A percentile compares a stretch with the other conserved stretches of the same genome.
These are phyloP conservation scores for Lepidochitona cinerea DNA, from an alignment of 2,888 invertebrate genomes.

Conservation along the genomic window DNA sequence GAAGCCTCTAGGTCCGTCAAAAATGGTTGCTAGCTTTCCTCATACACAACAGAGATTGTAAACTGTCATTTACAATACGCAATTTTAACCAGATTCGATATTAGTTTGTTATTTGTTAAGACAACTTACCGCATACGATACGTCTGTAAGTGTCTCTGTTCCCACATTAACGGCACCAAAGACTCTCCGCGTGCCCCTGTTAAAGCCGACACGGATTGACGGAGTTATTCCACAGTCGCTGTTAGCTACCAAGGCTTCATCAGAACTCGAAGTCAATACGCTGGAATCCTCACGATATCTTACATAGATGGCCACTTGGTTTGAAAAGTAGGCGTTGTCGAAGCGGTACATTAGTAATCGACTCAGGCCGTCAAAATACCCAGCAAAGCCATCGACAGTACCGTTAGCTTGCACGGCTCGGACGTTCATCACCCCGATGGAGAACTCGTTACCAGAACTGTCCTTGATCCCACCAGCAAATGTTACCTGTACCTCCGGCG, in stretches of 20 bases:
- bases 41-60: no score
- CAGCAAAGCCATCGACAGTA: not conserved
- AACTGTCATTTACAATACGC: no score
- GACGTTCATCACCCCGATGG: not conserved
- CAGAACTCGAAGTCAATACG: no score
- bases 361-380: not conserved
- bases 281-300: not conserved
- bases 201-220: not conserved
- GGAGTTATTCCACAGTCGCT: not conserved
- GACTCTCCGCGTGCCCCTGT: not conserved
- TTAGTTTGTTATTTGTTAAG: no score
- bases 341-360: not conserved
- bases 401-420: not conserved
- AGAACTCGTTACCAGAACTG: not conserved
- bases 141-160: not conserved
- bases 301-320: not conserved
- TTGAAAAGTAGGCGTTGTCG: conserved; percentile 1
- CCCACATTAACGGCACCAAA: not conserved
- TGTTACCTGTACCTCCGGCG: not conserved
- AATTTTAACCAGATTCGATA: no score
- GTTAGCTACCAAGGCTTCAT: not conserved
- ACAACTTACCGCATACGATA: not conserved
- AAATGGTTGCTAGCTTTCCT: no score
- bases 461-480: not conserved
- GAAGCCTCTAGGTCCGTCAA: no score